Evolutionary conservation across 2,888 invertebrate species (phyloP).

Genomic region (Hermodice carunculata): DNA sequence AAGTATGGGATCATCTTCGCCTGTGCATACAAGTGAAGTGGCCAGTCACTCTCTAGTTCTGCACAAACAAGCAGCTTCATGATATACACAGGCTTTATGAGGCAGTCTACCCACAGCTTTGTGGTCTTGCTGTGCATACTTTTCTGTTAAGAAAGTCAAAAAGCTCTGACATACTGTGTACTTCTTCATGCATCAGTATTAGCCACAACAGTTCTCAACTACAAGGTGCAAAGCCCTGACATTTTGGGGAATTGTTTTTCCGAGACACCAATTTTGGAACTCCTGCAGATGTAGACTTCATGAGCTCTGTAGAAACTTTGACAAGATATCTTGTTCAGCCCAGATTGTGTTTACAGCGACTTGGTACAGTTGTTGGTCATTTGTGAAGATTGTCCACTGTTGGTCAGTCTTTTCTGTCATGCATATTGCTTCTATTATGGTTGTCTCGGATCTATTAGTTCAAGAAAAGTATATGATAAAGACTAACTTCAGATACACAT

Average conservation of each 20-base stretch:
- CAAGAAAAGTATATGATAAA: too few relatives aligned
- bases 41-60: slow-evolving; percentile 41
- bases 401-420: background rate
- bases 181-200: background rate
- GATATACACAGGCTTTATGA: slow-evolving; percentile 35
- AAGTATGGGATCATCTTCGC: slow-evolving; percentile 42
- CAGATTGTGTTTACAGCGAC: background rate
- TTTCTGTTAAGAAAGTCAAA: background rate
- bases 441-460: too few relatives aligned
- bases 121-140: slow-evolving; percentile 12
- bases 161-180: background rate
- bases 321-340: background rate
- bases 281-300: background rate
- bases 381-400: background rate
- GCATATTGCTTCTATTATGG: background rate
- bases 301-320: background rate
- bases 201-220: background rate
- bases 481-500: too few relatives aligned
- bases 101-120: slow-evolving; percentile 31
- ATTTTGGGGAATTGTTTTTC: background rate
- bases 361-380: slow-evolving; percentile 1
- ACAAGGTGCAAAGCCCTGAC: background rate
- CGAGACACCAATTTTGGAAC: background rate
- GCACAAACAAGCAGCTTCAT: slow-evolving; percentile 39
- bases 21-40: slow-evolving; percentile 33